Percentiles rank a stretch among this genome's conserved stretches.
Evolutionary conservation across 2,797 vertebrate genomes (phyloP).

Genomic region (Aplochiton taeniatus): DNA sequence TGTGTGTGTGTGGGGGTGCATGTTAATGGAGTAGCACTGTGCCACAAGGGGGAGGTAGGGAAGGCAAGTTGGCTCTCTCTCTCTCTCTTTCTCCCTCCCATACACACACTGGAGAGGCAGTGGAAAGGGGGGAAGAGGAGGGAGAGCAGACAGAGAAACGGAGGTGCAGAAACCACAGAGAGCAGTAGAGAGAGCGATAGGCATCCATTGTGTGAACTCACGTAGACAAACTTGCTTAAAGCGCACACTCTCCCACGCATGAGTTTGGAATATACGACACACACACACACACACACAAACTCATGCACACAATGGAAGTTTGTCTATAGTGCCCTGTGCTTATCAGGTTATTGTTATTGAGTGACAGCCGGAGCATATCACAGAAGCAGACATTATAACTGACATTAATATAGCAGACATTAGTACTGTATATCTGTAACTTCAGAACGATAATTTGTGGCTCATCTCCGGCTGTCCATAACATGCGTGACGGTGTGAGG

Average conservation of each 20-base stretch:
- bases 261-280: background rate
- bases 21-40: slow-evolving; percentile 53
- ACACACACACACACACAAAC: background rate
- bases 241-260: too few relatives aligned
- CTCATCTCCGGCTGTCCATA: background rate
- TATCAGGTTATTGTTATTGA: slow-evolving; percentile 4
- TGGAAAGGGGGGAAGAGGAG: background rate
- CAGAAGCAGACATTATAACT: background rate
- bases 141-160: background rate
- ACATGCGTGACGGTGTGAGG: background rate
- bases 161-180: background rate
- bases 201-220: background rate
- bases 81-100: slow-evolving; percentile 19
- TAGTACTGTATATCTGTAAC: background rate
- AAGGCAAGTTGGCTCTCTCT: slow-evolving; percentile 45
- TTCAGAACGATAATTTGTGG: background rate
- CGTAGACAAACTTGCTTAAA: too few relatives aligned
- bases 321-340: background rate
- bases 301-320: background rate
- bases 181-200: background rate
- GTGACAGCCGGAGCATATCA: background rate
- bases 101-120: slow-evolving; percentile 13
- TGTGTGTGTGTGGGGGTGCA: slow-evolving; percentile 14
- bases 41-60: slow-evolving; percentile 74
- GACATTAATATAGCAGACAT: too few relatives aligned